Base-by-base conservation (phyloP, 2,113 vertebrate species). In the Peromyscus polionotus region DNA sequence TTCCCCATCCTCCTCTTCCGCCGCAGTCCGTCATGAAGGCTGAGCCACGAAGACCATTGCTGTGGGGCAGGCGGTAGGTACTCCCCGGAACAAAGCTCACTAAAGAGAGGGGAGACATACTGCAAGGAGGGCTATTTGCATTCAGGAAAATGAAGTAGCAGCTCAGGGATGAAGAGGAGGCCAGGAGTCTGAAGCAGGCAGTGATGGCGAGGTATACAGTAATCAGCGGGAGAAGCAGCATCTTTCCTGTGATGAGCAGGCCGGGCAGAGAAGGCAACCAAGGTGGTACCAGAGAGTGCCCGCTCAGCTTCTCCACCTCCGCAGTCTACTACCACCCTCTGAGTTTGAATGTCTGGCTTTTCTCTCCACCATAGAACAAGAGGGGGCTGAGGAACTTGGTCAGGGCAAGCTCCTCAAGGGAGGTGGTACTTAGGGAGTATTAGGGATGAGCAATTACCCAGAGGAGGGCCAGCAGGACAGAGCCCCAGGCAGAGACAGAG, bases 221-320 rank as follows among this genome's bases (percentile, higher is more conserved):
- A 39, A 59, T 33, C 36, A 7, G 80, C 1, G 4, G 20, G 13
- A 48, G 65, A 33, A 48, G 51, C 3, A 13, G 45, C 17, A 14
- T 45, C 39, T 22, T 33, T 77, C 45, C 70, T 10, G 19, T 28
- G 77, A 54, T 19, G 36, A 8, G 24, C 61, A 51, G 33, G 22
- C 17, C 4, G 9, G 57, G 59, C 57, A 19, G 59, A 45, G 24
- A 28, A 67, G 13, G 28, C 57, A 77, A 3, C 54, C 8, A 20
- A 57, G 54, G 42, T 4, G 1, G n/a, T 5, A 1, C 7, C 7
- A 36, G n/a, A 61, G 22, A 39, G 45, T 1, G 24, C 5, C 39
- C 19, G n/a, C 20, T 20, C 5, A 80, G 33, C 54, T 81, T n/a
- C 20, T n/a, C 19, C 8, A 54, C 79, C 79, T 85, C 61, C 8